phyloP scores from a whole-genome alignment of 2,888 invertebrate genomes.

The Tipula unca region DNA sequence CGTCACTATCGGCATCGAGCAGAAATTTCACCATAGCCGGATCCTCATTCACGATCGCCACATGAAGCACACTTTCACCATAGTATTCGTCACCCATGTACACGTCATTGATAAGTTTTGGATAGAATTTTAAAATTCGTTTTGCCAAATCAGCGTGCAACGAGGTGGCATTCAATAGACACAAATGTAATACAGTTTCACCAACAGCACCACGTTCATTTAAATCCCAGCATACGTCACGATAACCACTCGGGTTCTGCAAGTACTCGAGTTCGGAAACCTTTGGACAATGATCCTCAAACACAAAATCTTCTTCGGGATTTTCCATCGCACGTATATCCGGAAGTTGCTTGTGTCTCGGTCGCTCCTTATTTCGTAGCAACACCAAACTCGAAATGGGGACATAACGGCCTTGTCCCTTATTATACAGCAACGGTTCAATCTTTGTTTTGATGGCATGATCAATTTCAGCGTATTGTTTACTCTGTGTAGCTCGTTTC shows the following conservation, averaged over 20 bases:
- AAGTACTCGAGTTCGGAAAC: slow-evolving; percentile 54
- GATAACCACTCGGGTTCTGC: slow-evolving; percentile 60
- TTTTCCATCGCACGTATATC: slow-evolving; percentile 71
- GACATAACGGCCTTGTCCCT: slow-evolving; percentile 83
- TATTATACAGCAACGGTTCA: slow-evolving; percentile 87
- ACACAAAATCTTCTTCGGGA: slow-evolving; percentile 75
- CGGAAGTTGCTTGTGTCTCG: slow-evolving; percentile 69
- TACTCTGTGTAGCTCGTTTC: slow-evolving; percentile 82
- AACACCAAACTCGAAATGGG: slow-evolving; percentile 84
- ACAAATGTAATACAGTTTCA: slow-evolving; percentile 89
- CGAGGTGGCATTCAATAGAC: slow-evolving; percentile 83
- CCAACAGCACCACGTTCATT: slow-evolving; percentile 91
- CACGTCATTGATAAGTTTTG: slow-evolving; percentile 91
- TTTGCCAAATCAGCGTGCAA: slow-evolving; percentile 91
- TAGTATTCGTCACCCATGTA: slow-evolving; percentile 97
- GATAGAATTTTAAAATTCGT: slow-evolving; percentile 81
- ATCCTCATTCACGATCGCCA: slow-evolving; percentile 97
- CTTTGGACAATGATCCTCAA: slow-evolving; percentile 65
- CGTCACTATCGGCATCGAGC: slow-evolving; percentile 83
- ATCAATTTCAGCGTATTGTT: slow-evolving; percentile 86
- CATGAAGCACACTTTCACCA: slow-evolving; percentile 92
- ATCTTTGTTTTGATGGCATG: slow-evolving; percentile 87
- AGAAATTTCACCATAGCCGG: slow-evolving; percentile 95
- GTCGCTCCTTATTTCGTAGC: slow-evolving; percentile 75
- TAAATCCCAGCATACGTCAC: slow-evolving; percentile 86